Evolutionary conservation across 2,113 vertebrate genomes (phyloP), one percentile per base, ranked within the genome.

Genomic region (Alligator sinensis): DNA sequence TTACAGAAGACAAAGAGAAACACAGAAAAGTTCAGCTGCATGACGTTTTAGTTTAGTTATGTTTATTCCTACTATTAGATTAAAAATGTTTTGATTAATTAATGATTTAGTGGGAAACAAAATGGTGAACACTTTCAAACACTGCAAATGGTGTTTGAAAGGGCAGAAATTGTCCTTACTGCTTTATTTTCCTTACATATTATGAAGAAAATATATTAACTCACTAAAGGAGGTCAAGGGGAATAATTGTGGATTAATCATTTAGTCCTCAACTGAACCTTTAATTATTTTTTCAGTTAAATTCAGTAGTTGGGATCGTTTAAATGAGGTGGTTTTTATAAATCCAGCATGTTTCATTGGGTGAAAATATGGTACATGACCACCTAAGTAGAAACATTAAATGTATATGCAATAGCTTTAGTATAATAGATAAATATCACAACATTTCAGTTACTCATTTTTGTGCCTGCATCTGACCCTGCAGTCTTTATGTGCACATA

Each of bases 1-100:
- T 85, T 88, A 91, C 80, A 92, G 92, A 94, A 94, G 88, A 97
- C 95, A 97, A 95, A 96, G 92, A 93, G 22, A 75, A 92, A 87
- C 88, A 95, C 92, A 98, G 96, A 96, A 91, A 93, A 96, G 30
- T 55, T 91, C 90, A 70, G 92, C 66, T 93, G 27, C 76, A 85
- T 95, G 91, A 91, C 91, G 86, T 90, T 90, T 92, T 66, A 87
- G 72, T 89, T 93, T 77, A 80, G 78, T 89, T 94, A 57, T 96
- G 87, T 91, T 96, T 94, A 95, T 92, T 84, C 90, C 81, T 91
- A 59, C 85, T 74, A 64, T 66, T 77, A n/a, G 3, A 4, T 88
- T 92, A 93, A 82, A 96, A 95, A 94, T 94, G 84, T 95, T 96
- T 96, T 88, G 91, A 84, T 84, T 94, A 89, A 83, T 68, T 91